phyloP scores from a whole-genome alignment of 2,888 invertebrate genomes.

The Dolichopus griseipennis region DNA sequence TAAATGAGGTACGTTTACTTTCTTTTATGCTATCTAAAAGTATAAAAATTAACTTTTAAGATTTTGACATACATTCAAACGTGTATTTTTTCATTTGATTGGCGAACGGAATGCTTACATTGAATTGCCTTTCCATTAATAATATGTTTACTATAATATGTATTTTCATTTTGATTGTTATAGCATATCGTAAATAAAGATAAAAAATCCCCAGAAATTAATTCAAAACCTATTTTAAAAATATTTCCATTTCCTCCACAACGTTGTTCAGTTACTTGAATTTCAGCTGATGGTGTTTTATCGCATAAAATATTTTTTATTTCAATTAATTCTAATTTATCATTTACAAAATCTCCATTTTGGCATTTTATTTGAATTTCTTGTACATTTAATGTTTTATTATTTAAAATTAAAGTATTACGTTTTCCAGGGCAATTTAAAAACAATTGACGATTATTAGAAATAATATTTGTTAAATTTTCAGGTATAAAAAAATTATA shows the following conservation, averaged over 20 bases:
- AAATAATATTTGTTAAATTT: constrained; percentile 21
- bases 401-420: constrained; percentile 21
- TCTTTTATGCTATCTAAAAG: constrained; percentile 24
- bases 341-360: constrained; percentile 17
- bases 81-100: constrained; percentile 18
- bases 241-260: constrained; percentile 30
- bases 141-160: constrained; percentile 36
- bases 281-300: constrained; percentile 23
- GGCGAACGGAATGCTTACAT: constrained; percentile 30
- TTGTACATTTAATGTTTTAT: constrained; percentile 12
- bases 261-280: constrained; percentile 27
- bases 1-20: constrained; percentile 34
- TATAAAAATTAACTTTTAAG: not conserved
- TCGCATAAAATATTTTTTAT: constrained; percentile 23
- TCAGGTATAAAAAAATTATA: constrained; percentile 26
- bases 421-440: constrained; percentile 26
- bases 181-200: constrained; percentile 37
- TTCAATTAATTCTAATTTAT: constrained; percentile 12
- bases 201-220: constrained; percentile 19
- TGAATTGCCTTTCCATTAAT: constrained; percentile 38
- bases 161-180: constrained; percentile 31
- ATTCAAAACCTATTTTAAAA: constrained; percentile 27
- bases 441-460: constrained; percentile 22
- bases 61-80: not conserved
- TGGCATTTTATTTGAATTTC: constrained; percentile 20